These are phyloP conservation scores for Pseudoips prasinana DNA, from an alignment of 2,888 invertebrate species.

Conservation along the genomic window DNA sequence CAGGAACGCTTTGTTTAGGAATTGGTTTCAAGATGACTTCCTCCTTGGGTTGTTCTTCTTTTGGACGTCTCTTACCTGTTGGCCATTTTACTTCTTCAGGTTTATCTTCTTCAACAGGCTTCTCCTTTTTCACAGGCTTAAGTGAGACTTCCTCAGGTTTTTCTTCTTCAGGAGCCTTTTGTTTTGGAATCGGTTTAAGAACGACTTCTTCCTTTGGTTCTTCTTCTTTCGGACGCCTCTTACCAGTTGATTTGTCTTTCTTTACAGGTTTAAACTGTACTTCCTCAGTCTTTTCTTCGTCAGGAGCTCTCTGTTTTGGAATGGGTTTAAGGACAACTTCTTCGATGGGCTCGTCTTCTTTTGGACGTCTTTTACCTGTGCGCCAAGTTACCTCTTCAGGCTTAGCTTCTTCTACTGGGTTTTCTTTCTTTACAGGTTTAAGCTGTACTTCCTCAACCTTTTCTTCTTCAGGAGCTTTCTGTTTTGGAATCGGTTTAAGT, in stretches of 20 bases:
- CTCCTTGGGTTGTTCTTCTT: slow-evolving; percentile 52
- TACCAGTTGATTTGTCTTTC: slow-evolving; percentile 34
- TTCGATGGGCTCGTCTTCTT: slow-evolving; percentile 46
- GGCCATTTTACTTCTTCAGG: slow-evolving; percentile 50
- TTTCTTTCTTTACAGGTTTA: slow-evolving; percentile 48
- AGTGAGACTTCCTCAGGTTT: slow-evolving; percentile 43
- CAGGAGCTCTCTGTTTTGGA: slow-evolving; percentile 64
- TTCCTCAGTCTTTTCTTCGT: slow-evolving; percentile 73
- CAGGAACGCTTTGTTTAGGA: slow-evolving; percentile 17
- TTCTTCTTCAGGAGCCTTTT: slow-evolving; percentile 42
- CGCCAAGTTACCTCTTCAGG: slow-evolving; percentile 40
- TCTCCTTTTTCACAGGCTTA: slow-evolving; percentile 39
- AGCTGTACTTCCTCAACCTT: slow-evolving; percentile 73
- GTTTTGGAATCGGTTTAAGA: slow-evolving; percentile 42
- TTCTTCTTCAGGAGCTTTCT: slow-evolving; percentile 76
- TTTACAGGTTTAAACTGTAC: slow-evolving; percentile 56
- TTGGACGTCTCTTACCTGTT: slow-evolving; percentile 18
- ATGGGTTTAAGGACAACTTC: slow-evolving; percentile 26
- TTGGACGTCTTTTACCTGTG: slow-evolving; percentile 40
- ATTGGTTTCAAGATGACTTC: slow-evolving; percentile 44
- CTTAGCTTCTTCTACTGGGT: slow-evolving; percentile 33
- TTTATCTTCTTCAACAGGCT: slow-evolving; percentile 40
- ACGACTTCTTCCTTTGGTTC: slow-evolving; percentile 47
- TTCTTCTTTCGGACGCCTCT: slow-evolving; percentile 36
- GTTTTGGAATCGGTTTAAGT: slow-evolving; percentile 30